Evolutionary conservation across 2,113 vertebrate genomes (phyloP).

Genomic region (Hemiprocne comata): DNA sequence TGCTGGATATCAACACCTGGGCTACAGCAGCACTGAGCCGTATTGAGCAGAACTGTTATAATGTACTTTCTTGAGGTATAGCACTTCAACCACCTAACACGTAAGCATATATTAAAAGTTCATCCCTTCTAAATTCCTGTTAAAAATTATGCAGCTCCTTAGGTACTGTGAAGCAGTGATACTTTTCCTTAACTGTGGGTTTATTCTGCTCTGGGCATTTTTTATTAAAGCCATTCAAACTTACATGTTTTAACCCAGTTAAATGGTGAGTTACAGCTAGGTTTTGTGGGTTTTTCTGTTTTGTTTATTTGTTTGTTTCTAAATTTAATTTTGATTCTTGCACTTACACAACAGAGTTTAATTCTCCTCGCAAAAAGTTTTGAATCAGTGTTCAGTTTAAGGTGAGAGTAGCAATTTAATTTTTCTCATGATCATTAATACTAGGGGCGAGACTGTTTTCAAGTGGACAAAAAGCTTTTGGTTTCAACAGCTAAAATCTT

Average conservation of each 20-base stretch:
- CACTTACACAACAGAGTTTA: neutral
- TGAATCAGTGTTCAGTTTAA: slow-evolving; percentile 12
- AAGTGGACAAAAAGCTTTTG: neutral
- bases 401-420: neutral
- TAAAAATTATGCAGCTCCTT: neutral
- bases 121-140: neutral
- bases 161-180: neutral
- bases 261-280: neutral
- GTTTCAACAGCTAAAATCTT: neutral
- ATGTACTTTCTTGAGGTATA: neutral
- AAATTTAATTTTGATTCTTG: neutral
- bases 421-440: slow-evolving; percentile 18
- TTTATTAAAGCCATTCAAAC: neutral
- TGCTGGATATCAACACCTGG: rapidly evolving
- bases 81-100: neutral
- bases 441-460: slow-evolving; percentile 28
- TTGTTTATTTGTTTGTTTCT: rapidly evolving
- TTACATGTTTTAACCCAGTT: neutral
- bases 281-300: neutral
- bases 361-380: neutral
- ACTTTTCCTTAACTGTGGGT: neutral
- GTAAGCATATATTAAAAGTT: neutral
- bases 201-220: neutral
- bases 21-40: neutral
- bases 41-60: neutral